Evolutionary conservation across 2,888 invertebrate genomes (phyloP).

Genomic region (Megamerina dolium): DNA sequence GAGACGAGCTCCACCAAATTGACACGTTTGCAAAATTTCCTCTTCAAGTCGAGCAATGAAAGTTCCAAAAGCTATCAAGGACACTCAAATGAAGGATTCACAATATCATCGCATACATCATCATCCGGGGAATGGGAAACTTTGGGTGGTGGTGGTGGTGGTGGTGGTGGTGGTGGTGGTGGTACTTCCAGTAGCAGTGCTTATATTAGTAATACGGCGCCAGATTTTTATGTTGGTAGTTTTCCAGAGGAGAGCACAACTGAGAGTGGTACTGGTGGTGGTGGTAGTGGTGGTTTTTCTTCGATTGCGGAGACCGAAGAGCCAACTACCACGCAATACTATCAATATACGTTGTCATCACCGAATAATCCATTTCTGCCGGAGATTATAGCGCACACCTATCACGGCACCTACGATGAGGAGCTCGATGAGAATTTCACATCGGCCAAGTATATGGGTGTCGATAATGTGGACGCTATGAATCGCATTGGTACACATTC

Average conservation of each 20-base stretch:
- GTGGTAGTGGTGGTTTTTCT: slow-evolving; percentile 7
- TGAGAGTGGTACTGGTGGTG: slow-evolving; percentile 9
- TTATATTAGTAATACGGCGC: slow-evolving; percentile 1
- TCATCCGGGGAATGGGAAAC: slow-evolving; percentile 44
- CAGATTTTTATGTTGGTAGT: slow-evolving; percentile 27
- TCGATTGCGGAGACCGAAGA: background rate
- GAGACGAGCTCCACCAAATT: slow-evolving; percentile 39
- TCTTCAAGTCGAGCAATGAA: slow-evolving; percentile 44
- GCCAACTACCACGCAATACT: slow-evolving; percentile 27
- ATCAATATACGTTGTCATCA: slow-evolving; percentile 44
- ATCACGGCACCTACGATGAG: slow-evolving; percentile 38
- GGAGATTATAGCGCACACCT: slow-evolving; percentile 45
- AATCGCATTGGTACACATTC: slow-evolving; percentile 26
- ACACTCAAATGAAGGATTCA: slow-evolving; percentile 42
- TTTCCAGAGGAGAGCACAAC: slow-evolving; percentile 26
- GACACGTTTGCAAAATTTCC: slow-evolving; percentile 42
- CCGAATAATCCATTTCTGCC: slow-evolving; percentile 48
- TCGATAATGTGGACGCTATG: background rate
- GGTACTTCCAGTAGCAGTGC: slow-evolving; percentile 17
- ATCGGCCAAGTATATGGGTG: slow-evolving; percentile 28
- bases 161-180: slow-evolving; percentile 18
- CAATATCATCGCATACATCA: slow-evolving; percentile 39
- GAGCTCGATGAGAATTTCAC: slow-evolving; percentile 36
- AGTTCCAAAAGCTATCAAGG: slow-evolving; percentile 38
- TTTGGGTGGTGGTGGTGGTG: no score